Evolutionary conservation across 2,888 invertebrate species (phyloP), one percentile per base, ranked within the genome.

Genomic region (Drosophila flavopinicola): DNA sequence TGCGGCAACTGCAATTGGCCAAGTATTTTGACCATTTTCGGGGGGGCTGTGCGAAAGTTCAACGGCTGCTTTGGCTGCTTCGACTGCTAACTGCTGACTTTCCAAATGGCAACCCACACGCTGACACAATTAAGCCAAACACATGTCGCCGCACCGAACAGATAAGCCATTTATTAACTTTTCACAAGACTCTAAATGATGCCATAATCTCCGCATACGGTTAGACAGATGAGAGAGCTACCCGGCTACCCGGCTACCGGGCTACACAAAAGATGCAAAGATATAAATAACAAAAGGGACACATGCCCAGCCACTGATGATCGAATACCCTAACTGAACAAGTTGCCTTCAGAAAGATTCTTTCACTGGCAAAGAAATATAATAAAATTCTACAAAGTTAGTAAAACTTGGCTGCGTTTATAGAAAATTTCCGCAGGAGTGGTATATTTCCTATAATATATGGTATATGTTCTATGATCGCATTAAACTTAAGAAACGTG

Each of bases 131-230:
- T 88, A 86, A 83, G 87, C 87, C 88, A 83, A 86, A 87, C 86
- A 86, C 84, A 85, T 87, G 82, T 83, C 88, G 71, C 75, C 66
- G 39, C 57, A 41, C 64, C 67, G 47, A 65, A 53, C 52, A 83
- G 80, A 85, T 78, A 88, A 88, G 78, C 88, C 88, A 86, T 86
- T 88, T 88, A 86, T 86, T 88, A 88, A 88, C 86, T 79, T 88
- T 85, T 85, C 78, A 87, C 88, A 84, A 64, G 85, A 74, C 67
- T 61, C 64, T 65, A 85, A 87, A 85, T 87, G 88, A 88, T 88
- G 87, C 83, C 88, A 86, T 82, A 83, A 83, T 83, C 82, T 87
- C 88, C 82, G 82, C 88, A 69, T 87, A 79, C 88, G 83, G 88
- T 86, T 83, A 76, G 88, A 86, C 86, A 87, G 57, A 67, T 86